Evolutionary conservation across 2,113 vertebrate genomes (phyloP).

Genomic region (Mixornis gularis): DNA sequence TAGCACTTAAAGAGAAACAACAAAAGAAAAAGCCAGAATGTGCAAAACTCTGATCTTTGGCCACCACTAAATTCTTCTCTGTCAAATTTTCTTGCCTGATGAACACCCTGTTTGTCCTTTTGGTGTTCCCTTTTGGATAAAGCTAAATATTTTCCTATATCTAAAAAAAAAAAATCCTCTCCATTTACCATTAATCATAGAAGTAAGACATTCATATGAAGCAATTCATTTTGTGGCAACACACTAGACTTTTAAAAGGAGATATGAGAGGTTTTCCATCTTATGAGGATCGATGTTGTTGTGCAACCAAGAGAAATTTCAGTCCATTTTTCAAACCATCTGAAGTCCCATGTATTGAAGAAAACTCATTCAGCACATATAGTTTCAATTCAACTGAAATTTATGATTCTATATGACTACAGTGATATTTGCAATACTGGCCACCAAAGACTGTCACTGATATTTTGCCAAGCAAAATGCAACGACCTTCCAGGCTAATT

Average conservation of each 20-base stretch:
- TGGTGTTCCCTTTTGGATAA: background rate
- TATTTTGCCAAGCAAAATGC: background rate
- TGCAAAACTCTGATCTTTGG: background rate
- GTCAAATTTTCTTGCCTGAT: background rate
- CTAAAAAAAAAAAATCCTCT: background rate
- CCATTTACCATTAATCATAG: background rate
- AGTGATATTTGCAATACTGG: background rate
- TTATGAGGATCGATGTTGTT: background rate
- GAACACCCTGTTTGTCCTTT: background rate
- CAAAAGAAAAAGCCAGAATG: background rate
- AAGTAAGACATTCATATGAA: background rate
- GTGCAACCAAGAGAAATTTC: constrained; percentile 1
- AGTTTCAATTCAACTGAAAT: background rate
- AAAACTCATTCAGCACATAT: background rate
- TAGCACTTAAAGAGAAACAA: background rate
- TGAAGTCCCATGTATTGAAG: background rate
- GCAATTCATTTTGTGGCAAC: background rate
- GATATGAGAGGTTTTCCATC: background rate
- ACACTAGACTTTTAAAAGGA: background rate
- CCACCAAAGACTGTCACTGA: background rate
- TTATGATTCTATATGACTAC: background rate
- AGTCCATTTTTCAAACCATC: background rate
- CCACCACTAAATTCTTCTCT: background rate
- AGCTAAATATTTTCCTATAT: background rate
- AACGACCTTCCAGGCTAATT: background rate